A percentile compares a stretch with the other conserved stretches of the same genome.
Evolutionary conservation across 2,113 vertebrate species (phyloP).

Genomic region (Cyrtonyx montezumae): DNA sequence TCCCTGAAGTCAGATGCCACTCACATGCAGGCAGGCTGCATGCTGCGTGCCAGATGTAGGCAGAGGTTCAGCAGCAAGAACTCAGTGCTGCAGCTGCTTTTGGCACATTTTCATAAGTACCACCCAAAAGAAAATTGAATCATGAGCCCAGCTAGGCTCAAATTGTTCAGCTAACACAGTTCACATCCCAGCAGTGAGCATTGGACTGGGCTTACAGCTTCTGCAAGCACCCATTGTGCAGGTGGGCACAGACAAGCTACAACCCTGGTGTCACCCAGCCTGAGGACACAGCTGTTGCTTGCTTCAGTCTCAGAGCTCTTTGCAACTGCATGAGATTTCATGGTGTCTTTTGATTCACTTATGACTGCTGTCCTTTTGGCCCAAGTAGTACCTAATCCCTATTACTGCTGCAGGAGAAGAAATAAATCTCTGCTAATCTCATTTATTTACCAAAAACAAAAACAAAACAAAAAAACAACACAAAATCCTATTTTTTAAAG

Average conservation of each 20-base stretch:
- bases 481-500: slow-evolving; percentile 9
- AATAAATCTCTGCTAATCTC: slow-evolving; percentile 11
- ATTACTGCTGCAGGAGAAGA: neutral
- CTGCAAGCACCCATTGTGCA: neutral
- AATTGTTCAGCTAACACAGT: neutral
- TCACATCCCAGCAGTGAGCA: neutral
- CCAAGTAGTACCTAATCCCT: neutral
- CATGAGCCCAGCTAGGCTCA: neutral
- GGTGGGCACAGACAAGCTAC: neutral
- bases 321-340: neutral
- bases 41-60: neutral
- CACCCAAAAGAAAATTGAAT: neutral
- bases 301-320: rapidly evolving
- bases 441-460: neutral
- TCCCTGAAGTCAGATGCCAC: neutral
- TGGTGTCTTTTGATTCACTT: neutral
- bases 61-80: neutral
- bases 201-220: neutral
- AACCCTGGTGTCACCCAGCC: rapidly evolving
- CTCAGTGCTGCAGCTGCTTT: neutral
- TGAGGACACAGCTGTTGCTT: neutral
- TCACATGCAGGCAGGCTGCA: rapidly evolving
- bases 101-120: neutral
- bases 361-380: neutral
- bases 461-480: neutral